phyloP scores from a whole-genome alignment of 2,888 invertebrate species.

The Podotricha telesiphe region DNA sequence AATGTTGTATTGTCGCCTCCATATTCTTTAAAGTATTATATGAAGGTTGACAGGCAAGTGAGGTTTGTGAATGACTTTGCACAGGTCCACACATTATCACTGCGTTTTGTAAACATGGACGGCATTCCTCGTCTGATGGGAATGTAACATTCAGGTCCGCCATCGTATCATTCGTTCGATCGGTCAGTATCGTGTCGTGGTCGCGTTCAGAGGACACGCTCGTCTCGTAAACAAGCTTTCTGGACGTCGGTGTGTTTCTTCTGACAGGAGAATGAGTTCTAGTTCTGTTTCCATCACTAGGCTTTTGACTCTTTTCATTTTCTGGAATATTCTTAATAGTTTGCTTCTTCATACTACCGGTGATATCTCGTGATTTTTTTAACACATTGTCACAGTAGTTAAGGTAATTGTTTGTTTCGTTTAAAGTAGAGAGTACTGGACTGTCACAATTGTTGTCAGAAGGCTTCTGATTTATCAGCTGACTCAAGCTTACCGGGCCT shows the following conservation, averaged over 20 bases:
- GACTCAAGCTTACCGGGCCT: conserved; percentile 75
- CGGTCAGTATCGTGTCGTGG: conserved; percentile 67
- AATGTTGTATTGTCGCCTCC: conserved; percentile 56
- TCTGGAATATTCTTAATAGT: conserved; percentile 26
- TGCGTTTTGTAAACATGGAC: conserved; percentile 45
- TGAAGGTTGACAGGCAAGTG: conserved; percentile 47
- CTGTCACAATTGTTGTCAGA: conserved; percentile 49
- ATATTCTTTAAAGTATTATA: conserved; percentile 56
- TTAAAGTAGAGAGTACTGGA: conserved; percentile 60
- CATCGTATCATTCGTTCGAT: conserved; percentile 79
- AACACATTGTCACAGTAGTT: conserved; percentile 66
- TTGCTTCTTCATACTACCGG: conserved; percentile 63
- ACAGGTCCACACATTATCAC: conserved; percentile 48
- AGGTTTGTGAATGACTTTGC: conserved; percentile 44
- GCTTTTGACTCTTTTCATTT: conserved; percentile 47
- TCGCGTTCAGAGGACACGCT: conserved; percentile 65
- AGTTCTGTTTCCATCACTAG: conserved; percentile 53
- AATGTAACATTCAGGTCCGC: conserved; percentile 78
- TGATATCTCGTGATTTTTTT: conserved; percentile 69
- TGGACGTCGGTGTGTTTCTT: conserved; percentile 53
- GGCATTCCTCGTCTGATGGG: conserved; percentile 67
- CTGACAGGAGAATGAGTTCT: conserved; percentile 60
- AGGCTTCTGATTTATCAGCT: conserved; percentile 66
- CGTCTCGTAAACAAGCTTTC: conserved; percentile 67
- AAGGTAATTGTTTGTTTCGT: conserved; percentile 66